phyloP scores from a whole-genome alignment of 2,888 invertebrate species.

The Rosalia funebris region DNA sequence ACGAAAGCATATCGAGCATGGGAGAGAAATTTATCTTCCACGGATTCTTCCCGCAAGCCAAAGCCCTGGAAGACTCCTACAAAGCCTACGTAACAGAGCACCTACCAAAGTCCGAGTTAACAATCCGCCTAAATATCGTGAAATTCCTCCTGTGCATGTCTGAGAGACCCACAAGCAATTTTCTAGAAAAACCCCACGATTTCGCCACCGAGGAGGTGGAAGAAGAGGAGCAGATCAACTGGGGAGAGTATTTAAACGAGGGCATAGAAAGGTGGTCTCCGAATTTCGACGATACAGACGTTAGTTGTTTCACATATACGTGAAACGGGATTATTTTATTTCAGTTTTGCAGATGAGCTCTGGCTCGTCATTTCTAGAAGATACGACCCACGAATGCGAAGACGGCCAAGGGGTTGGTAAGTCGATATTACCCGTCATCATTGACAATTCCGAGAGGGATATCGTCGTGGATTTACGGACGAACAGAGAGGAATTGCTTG shows the following conservation, averaged over 20 bases:
- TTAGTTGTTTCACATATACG: constrained; percentile 32
- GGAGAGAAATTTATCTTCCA: constrained; percentile 60
- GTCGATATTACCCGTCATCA: constrained; percentile 28
- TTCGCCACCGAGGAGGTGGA: constrained; percentile 53
- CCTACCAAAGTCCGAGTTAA: constrained; percentile 48
- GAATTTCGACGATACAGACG: constrained; percentile 46
- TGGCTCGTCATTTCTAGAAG: constrained; percentile 32
- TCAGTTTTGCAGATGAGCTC: constrained; percentile 40
- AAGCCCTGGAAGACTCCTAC: constrained; percentile 51
- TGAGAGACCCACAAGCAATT: constrained; percentile 57
- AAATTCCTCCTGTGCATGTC: constrained; percentile 59
- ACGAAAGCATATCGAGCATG: constrained; percentile 53
- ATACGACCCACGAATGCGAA: constrained; percentile 11
- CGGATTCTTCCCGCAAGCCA: constrained; percentile 56
- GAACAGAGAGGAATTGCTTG: constrained; percentile 48
- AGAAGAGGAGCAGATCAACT: constrained; percentile 64
- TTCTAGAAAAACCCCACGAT: constrained; percentile 51
- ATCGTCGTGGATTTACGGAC: constrained; percentile 47
- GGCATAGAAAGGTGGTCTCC: constrained; percentile 57
- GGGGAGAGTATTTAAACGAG: constrained; percentile 65
- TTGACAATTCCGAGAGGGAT: constrained; percentile 38
- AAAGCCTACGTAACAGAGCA: constrained; percentile 50
- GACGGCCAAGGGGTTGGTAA: constrained; percentile 13
- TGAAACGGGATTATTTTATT: background rate
- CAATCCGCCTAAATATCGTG: constrained; percentile 52